Percentiles rank a stretch among this genome's conserved stretches.
Conservation (phyloP, 2,888 invertebrate species). For the Chrysopilus asiliformis region DNA sequence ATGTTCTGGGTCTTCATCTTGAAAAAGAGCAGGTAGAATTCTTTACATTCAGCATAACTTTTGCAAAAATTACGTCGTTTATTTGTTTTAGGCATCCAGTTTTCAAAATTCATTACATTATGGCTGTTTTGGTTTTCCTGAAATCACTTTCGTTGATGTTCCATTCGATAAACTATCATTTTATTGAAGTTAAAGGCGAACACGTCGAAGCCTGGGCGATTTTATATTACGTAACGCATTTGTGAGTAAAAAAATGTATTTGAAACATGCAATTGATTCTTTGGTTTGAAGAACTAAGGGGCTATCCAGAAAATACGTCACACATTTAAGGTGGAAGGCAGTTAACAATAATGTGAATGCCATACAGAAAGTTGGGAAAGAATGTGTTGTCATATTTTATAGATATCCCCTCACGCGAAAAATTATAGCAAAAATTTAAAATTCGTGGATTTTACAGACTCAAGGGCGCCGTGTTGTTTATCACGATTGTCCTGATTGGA, state of each 20-base stretch:
- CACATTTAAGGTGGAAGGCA: no score
- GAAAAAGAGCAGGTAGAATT: slow-evolving; percentile 59
- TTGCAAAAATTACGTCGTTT: slow-evolving; percentile 2
- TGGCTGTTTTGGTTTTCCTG: slow-evolving; percentile 84
- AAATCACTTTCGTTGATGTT: slow-evolving; percentile 87
- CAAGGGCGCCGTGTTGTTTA: slow-evolving; percentile 86
- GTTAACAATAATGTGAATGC: background rate
- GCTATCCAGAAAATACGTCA: no score
- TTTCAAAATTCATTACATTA: slow-evolving; percentile 91
- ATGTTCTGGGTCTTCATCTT: slow-evolving; percentile 86
- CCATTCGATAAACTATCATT: slow-evolving; percentile 90
- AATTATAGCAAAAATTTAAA: no score
- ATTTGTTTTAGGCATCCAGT: slow-evolving; percentile 53
- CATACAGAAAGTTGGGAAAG: background rate
- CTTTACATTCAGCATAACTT: no score
- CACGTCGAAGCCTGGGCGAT: slow-evolving; percentile 98
- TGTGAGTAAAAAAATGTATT: no score
- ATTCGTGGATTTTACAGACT: slow-evolving; percentile 51
- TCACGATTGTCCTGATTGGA: slow-evolving; percentile 90
- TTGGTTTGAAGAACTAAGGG: no score
- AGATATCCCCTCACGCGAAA: no score
- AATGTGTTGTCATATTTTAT: no score
- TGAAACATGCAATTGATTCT: no score
- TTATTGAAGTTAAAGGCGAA: slow-evolving; percentile 81
- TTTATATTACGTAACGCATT: slow-evolving; percentile 92